Base-by-base conservation (phyloP, 2,797 vertebrate species). In the Acropternis orthonyx region DNA sequence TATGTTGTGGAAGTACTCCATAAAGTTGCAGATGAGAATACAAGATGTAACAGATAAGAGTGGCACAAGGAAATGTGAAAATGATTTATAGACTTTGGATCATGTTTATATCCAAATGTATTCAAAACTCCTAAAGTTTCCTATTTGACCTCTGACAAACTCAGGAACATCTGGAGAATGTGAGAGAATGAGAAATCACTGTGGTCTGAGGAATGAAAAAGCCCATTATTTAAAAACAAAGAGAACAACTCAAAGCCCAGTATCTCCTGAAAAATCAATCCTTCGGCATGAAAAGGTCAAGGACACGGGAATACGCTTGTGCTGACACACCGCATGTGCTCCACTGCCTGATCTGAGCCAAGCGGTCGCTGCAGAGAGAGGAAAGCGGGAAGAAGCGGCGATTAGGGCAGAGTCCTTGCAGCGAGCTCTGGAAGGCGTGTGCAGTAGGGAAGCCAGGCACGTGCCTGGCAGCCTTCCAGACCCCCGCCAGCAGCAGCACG, bases 391-490 rank as follows among this genome's bases (percentile, higher is more conserved):
- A 69, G 27, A 20, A 69, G 87, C 0, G 0, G 62, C 0, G 19
- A 24, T 12, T 13, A 18, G 0, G 0, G 74, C 43, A 26, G 71
- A 36, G 75, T 1, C 4, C 6, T 26, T 41, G 68, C 61, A 30
- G 92, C 4, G 5, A 75, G 72, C 41, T 56, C 84, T n/a, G 84
- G 83, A 51, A 54, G 77, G 59, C 14, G 24, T 5, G 8, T 52
- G 88, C 23, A 10, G 56, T 1, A 1, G 54, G 59, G 76, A n/a
- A 58, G 63, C 74, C 93, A 88, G 92, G 77, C 94, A 56, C 59
- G 71, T 86, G 92, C 51, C 94, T 94, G 95, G 95, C 92, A 88
- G 52, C 3, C 10, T 27, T 85, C 96, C 94, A 92, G 91, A 23
- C 41, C 44, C 86, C 66, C 37, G 14, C 83, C 56, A 46, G 67